Evolutionary conservation across 2,113 vertebrate genomes (phyloP).

Genomic region (Campylomormyrus numenius): DNA sequence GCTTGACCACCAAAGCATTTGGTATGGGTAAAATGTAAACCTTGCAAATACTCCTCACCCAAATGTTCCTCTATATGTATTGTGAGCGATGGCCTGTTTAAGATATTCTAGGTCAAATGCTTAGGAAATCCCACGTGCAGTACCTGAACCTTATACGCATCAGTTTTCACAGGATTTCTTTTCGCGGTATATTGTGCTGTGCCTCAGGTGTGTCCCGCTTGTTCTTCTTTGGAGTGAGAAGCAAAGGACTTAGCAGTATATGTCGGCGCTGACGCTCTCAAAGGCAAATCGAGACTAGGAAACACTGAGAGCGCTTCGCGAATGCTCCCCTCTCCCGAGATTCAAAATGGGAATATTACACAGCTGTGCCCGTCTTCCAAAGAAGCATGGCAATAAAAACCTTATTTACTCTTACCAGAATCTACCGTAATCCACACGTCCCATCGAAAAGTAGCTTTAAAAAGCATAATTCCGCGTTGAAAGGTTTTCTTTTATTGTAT

Average conservation of each 20-base stretch:
- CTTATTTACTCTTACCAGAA: constrained; percentile 58
- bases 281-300: constrained; percentile 12
- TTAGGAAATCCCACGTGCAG: constrained; percentile 13
- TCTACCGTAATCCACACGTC: constrained; percentile 32
- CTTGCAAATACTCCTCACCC: neutral
- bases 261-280: neutral
- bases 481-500: constrained; percentile 41
- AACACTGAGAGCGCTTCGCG: neutral
- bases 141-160: neutral
- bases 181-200: constrained; percentile 1
- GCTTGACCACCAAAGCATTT: neutral
- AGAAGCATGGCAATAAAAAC: constrained; percentile 57
- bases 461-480: constrained; percentile 19
- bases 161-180: neutral
- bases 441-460: constrained; percentile 13
- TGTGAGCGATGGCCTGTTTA: neutral
- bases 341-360: constrained; percentile 39
- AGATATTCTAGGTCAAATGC: constrained; percentile 1
- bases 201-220: neutral
- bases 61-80: neutral
- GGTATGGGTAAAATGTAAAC: neutral
- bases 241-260: constrained; percentile 1
- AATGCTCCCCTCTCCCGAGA: constrained; percentile 15
- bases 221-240: neutral
- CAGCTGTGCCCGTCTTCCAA: constrained; percentile 49